These are phyloP conservation scores for Microtus richardsoni DNA, from an alignment of 2,113 vertebrate genomes.

Conservation along the genomic window DNA sequence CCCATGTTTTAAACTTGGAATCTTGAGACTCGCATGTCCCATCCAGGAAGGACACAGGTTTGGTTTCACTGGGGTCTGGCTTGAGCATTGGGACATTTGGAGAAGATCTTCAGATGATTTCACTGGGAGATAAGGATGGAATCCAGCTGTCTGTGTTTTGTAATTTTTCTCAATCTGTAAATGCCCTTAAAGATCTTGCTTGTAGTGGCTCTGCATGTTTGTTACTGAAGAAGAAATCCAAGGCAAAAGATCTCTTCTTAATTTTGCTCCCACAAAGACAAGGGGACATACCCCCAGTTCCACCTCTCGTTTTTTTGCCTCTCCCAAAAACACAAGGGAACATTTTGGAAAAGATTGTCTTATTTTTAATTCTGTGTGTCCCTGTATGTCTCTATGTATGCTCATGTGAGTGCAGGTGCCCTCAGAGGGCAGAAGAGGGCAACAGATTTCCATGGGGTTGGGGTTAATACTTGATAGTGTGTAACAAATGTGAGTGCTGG, in stretches of 20 bases:
- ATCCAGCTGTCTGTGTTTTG: not conserved
- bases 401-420: not conserved
- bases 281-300: fast-evolving
- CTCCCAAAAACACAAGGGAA: not conserved
- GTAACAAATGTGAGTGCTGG: not conserved
- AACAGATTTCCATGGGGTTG: not conserved
- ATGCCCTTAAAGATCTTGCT: not conserved
- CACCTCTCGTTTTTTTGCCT: not conserved
- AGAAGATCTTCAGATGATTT: not conserved
- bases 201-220: not conserved
- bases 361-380: not conserved
- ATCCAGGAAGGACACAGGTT: not conserved
- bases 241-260: not conserved
- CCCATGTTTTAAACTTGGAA: not conserved
- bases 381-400: not conserved
- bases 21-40: fast-evolving
- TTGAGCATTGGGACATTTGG: not conserved
- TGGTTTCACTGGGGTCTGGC: not conserved
- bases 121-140: not conserved
- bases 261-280: not conserved
- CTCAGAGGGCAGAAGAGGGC: not conserved
- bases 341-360: not conserved
- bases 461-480: not conserved
- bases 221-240: not conserved
- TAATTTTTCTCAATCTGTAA: not conserved